Percentiles rank a stretch among this genome's conserved stretches.
These are phyloP conservation scores for Cyclophora punctaria DNA, from an alignment of 2,888 invertebrate genomes.

Conservation along the genomic window DNA sequence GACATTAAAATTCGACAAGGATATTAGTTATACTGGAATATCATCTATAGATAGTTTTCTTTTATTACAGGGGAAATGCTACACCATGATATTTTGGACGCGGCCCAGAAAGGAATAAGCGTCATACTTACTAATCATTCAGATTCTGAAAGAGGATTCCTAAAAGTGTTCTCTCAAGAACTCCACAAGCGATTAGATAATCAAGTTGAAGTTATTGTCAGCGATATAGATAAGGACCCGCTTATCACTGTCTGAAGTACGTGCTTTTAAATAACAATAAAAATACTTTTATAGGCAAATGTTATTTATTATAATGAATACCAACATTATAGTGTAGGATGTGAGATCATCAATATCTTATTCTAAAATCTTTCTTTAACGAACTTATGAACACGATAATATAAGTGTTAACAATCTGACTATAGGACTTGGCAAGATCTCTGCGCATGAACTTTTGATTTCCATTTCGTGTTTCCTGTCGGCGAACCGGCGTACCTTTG, in stretches of 20 bases:
- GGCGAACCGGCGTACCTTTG: conserved; percentile 42
- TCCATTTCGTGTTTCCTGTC: conserved; percentile 47
- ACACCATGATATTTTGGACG: conserved; percentile 94
- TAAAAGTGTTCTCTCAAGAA: conserved; percentile 73
- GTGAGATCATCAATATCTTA: conserved; percentile 65
- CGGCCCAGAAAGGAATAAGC: conserved; percentile 82
- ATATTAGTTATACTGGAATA: no score
- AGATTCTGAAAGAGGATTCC: conserved; percentile 93
- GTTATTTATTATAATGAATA: conserved; percentile 18
- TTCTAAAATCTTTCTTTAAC: conserved; percentile 12
- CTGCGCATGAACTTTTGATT: conserved; percentile 45
- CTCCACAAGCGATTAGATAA: conserved; percentile 54
- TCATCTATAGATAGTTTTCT: neutral
- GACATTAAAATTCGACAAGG: no score
- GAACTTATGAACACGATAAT: conserved; percentile 1
- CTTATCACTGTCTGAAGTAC: conserved; percentile 77
- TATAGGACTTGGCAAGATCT: conserved; percentile 65
- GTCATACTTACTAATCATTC: conserved; percentile 95
- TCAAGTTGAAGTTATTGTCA: conserved; percentile 78
- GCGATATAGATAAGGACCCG: conserved; percentile 85
- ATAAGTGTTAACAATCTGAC: conserved; percentile 8
- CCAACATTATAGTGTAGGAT: conserved; percentile 26
- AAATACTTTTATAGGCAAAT: conserved; percentile 8
- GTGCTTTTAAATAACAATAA: conserved; percentile 11
- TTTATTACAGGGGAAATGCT: conserved; percentile 85